Conservation (phyloP, 2,113 vertebrate species). For the Lepus europaeus region DNA sequence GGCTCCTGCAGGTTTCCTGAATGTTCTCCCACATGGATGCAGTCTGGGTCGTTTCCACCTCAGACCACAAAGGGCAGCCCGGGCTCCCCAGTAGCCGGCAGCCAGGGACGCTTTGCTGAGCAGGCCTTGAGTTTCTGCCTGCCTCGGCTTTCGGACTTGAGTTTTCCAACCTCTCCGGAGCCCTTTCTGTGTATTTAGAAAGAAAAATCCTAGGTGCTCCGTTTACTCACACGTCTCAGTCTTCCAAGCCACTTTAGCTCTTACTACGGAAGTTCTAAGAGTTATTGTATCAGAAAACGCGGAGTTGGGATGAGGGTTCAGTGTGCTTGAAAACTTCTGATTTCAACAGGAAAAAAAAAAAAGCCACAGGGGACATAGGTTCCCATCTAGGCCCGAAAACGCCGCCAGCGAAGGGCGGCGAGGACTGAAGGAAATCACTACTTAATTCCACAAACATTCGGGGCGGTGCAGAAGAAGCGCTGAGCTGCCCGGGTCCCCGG, state of each 20-base stretch:
- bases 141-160: background rate
- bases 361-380: conserved; percentile 79
- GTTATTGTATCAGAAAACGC: conserved; percentile 84
- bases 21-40: background rate
- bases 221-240: conserved; percentile 92
- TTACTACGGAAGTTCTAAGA: conserved; percentile 82
- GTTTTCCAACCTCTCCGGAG: background rate
- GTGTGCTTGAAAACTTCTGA: conserved; percentile 78
- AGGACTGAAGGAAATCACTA: conserved; percentile 93
- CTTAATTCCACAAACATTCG: conserved; percentile 96
- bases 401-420: conserved; percentile 82
- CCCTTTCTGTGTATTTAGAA: conserved; percentile 76
- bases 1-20: background rate
- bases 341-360: conserved; percentile 73
- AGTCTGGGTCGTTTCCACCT: background rate
- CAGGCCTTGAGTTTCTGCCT: background rate
- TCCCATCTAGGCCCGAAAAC: conserved; percentile 85
- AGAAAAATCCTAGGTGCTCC: conserved; percentile 86
- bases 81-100: background rate
- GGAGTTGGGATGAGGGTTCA: conserved; percentile 76
- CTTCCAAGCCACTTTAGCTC: conserved; percentile 86
- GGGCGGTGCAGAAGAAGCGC: conserved; percentile 90
- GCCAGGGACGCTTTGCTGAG: background rate
- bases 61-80: too few relatives aligned
- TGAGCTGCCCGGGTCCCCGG: conserved; percentile 55